Percentiles rank a stretch among this genome's conserved stretches.
Evolutionary conservation across 2,888 invertebrate genomes (phyloP).

Genomic region (Drosophila affinis): DNA sequence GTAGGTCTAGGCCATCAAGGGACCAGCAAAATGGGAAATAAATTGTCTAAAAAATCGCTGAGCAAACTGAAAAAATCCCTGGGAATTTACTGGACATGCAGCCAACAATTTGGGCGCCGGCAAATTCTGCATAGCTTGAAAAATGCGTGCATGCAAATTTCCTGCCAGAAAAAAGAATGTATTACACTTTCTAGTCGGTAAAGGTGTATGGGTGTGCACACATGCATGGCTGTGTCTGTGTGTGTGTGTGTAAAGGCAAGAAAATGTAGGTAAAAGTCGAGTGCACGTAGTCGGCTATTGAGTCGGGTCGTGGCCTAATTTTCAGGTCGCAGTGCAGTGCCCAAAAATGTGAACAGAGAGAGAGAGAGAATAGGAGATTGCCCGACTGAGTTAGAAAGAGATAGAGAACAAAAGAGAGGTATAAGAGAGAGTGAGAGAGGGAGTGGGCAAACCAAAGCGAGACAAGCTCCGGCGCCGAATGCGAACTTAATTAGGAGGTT

Average conservation of each 20-base stretch:
- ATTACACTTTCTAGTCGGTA: slow-evolving; percentile 30
- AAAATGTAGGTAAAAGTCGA: slow-evolving; percentile 30
- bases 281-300: slow-evolving; percentile 22
- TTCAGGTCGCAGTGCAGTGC: slow-evolving; percentile 41
- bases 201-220: neutral
- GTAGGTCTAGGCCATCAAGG: slow-evolving; percentile 34
- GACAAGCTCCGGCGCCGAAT: slow-evolving; percentile 36
- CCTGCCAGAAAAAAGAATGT: slow-evolving; percentile 39
- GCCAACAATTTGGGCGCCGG: slow-evolving; percentile 55
- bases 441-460: slow-evolving; percentile 1
- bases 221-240: neutral
- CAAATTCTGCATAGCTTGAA: slow-evolving; percentile 42
- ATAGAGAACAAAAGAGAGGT: neutral
- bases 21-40: slow-evolving; percentile 54
- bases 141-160: slow-evolving; percentile 76
- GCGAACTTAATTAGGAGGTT: slow-evolving; percentile 68
- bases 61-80: slow-evolving; percentile 37
- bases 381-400: neutral
- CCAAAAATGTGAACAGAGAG: slow-evolving; percentile 25
- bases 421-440: neutral
- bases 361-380: neutral
- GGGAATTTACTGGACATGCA: slow-evolving; percentile 67
- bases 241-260: slow-evolving; percentile 27
- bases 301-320: slow-evolving; percentile 49
- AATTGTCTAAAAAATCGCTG: slow-evolving; percentile 57